Evolutionary conservation across 2,888 invertebrate species (phyloP).

Genomic region (Xestia c-nigrum): DNA sequence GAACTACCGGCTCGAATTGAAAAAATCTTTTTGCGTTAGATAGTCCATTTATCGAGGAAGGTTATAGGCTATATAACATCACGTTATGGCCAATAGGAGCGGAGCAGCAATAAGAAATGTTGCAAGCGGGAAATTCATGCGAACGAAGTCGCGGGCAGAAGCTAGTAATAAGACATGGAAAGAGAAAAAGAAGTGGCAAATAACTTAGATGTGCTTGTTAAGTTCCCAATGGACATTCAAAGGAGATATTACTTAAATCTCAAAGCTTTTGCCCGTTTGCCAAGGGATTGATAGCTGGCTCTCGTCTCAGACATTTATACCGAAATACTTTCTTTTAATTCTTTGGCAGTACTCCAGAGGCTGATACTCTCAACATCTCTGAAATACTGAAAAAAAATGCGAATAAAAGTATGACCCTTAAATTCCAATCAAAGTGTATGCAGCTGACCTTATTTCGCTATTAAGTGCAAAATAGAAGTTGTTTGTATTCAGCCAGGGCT

Average conservation of each 20-base stretch:
- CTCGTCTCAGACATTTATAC: neutral
- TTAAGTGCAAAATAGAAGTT: neutral
- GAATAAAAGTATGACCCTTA: neutral
- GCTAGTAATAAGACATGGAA: neutral
- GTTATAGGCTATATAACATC: too few species aligned
- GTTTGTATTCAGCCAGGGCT: neutral
- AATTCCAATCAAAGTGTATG: neutral
- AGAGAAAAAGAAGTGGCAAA: slow-evolving; percentile 2
- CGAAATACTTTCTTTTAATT: neutral
- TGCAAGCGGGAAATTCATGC: too few species aligned
- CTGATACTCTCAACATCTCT: neutral
- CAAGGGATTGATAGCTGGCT: slow-evolving; percentile 1
- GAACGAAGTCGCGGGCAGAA: too few species aligned
- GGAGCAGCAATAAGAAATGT: too few species aligned
- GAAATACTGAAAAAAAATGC: neutral
- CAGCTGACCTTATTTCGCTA: neutral
- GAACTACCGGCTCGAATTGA: too few species aligned
- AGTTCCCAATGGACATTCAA: slow-evolving; percentile 11
- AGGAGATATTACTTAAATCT: neutral
- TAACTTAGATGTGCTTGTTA: neutral
- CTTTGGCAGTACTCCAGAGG: neutral
- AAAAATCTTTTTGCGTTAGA: too few species aligned
- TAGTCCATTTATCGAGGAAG: too few species aligned
- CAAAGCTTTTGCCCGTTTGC: neutral
- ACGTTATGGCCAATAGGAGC: too few species aligned